Conservation (phyloP, 2,113 vertebrate species). For the Ictidomys tridecemlineatus region DNA sequence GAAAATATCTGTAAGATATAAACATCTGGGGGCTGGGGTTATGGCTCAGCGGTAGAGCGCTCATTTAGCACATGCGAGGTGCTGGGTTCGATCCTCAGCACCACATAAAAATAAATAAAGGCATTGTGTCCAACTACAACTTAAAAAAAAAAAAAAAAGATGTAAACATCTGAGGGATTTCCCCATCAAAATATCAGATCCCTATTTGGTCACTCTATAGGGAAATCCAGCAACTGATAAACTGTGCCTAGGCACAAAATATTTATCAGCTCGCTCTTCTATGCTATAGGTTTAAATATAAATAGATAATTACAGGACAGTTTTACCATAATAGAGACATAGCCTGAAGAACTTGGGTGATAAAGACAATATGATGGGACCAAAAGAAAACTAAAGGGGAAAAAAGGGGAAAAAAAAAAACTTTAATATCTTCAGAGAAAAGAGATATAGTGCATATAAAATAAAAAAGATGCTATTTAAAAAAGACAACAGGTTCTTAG, state of each 20-base stretch:
- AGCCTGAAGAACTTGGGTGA: background rate
- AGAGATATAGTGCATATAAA: background rate
- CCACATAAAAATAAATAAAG: no score
- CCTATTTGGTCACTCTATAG: background rate
- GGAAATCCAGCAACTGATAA: background rate
- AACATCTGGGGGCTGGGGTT: background rate
- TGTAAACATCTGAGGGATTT: background rate
- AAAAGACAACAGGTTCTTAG: background rate
- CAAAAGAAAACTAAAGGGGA: background rate
- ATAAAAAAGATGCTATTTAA: background rate
- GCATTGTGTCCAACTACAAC: no score
- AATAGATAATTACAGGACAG: background rate
- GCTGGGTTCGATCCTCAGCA: no score
- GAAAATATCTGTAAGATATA: background rate
- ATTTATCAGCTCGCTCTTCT: background rate
- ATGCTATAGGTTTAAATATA: background rate
- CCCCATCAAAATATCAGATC: background rate
- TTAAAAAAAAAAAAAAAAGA: no score
- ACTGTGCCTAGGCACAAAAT: no score
- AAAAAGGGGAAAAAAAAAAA: background rate
- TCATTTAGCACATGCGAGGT: no score
- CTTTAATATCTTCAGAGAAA: background rate
- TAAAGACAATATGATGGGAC: background rate
- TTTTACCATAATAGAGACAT: background rate
- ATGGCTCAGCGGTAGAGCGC: no score